Evolutionary conservation across 2,797 vertebrate genomes (phyloP).

Genomic region (Mico argentatus): DNA sequence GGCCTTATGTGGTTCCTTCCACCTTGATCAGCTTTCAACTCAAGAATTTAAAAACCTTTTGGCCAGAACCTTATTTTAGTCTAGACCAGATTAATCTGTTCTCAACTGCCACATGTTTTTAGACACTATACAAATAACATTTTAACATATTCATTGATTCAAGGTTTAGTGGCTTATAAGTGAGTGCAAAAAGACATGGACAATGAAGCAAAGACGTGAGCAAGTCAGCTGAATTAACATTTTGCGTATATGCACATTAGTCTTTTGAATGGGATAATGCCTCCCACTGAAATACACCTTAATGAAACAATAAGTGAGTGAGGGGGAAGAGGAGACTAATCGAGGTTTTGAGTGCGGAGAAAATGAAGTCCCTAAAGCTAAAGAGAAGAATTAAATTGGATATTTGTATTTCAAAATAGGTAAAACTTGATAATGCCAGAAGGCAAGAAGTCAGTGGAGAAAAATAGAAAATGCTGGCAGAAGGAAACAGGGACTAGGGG

Average conservation of each 20-base stretch:
- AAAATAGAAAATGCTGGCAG: not conserved
- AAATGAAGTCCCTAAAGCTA: not conserved
- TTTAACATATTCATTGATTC: not conserved
- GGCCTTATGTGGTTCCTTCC: not conserved
- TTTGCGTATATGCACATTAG: not conserved
- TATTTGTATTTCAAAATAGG: not conserved
- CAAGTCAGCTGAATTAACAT: not conserved
- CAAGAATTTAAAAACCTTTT: not conserved
- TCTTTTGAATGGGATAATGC: not conserved
- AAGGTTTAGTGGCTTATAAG: not conserved
- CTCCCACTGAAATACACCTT: not conserved
- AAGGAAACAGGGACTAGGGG: not conserved
- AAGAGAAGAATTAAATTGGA: not conserved
- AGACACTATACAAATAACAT: not conserved
- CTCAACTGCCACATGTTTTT: not conserved
- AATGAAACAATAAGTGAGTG: not conserved
- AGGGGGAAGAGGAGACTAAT: not conserved
- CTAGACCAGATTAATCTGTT: not conserved
- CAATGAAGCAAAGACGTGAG: not conserved
- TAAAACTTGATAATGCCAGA: not conserved
- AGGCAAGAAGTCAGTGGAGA: not conserved
- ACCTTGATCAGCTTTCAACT: not conserved
- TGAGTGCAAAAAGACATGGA: not conserved
- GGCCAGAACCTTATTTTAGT: not conserved
- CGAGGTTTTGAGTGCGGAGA: not conserved